These are phyloP conservation scores for Bombus vancouverensis DNA, from an alignment of 1,140 invertebrate species.

Conservation along the genomic window DNA sequence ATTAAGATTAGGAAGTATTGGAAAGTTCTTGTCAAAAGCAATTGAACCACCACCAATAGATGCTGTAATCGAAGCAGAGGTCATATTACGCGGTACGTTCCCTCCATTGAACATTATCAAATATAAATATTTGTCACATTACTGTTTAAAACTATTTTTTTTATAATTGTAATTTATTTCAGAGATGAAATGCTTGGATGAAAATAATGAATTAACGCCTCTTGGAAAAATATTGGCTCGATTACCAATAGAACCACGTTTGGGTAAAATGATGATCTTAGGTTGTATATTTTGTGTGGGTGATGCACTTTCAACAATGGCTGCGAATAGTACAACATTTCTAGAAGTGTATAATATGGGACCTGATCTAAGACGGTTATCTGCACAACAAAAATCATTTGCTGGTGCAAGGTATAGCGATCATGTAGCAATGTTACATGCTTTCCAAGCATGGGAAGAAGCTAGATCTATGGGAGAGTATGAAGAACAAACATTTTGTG, in stretches of 20 bases:
- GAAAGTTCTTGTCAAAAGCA: slow-evolving; percentile 96
- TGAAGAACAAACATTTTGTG: slow-evolving; percentile 93
- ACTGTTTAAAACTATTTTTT: background rate
- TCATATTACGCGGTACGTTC: slow-evolving; percentile 83
- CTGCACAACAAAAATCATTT: slow-evolving; percentile 90
- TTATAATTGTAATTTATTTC: slow-evolving; percentile 70
- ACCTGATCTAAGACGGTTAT: slow-evolving; percentile 86
- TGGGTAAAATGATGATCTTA: slow-evolving; percentile 97
- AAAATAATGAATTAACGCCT: slow-evolving; percentile 92
- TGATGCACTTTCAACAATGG: slow-evolving; percentile 95
- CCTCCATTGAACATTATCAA: background rate
- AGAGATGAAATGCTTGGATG: slow-evolving; percentile 95
- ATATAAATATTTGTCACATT: background rate
- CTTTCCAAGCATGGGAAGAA: slow-evolving; percentile 94
- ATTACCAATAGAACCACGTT: slow-evolving; percentile 94
- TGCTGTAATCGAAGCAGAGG: slow-evolving; percentile 96
- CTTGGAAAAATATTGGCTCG: slow-evolving; percentile 96
- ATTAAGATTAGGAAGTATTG: slow-evolving; percentile 93
- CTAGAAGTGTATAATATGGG: slow-evolving; percentile 92
- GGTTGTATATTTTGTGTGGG: slow-evolving; percentile 93
- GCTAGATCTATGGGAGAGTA: slow-evolving; percentile 90
- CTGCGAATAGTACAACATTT: slow-evolving; percentile 95
- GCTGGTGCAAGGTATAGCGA: slow-evolving; percentile 95
- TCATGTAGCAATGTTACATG: slow-evolving; percentile 97
- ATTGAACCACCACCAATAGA: slow-evolving; percentile 97